These are phyloP conservation scores for Meteorus colon DNA, from an alignment of 2,888 invertebrate species.

Conservation along the genomic window DNA sequence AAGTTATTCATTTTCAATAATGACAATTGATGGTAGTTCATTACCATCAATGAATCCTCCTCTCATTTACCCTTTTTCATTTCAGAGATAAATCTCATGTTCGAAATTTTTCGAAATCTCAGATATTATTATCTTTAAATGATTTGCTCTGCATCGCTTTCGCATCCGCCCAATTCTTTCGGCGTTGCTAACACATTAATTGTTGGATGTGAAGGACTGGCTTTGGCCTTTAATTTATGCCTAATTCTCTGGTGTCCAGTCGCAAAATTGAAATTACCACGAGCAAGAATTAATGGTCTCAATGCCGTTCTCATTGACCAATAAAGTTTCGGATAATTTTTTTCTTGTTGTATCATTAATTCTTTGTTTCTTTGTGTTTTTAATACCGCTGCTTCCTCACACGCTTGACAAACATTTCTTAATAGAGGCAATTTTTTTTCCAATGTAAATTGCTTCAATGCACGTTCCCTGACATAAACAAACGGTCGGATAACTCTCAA, in stretches of 20 bases:
- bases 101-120: not conserved
- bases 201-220: slow-evolving; percentile 75
- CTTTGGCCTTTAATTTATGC: slow-evolving; percentile 71
- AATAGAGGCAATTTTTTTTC: slow-evolving; percentile 84
- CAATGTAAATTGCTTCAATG: slow-evolving; percentile 83
- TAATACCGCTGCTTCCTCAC: slow-evolving; percentile 74
- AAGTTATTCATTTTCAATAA: not conserved
- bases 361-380: slow-evolving; percentile 80
- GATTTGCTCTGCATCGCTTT: slow-evolving; percentile 79
- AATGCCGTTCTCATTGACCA: slow-evolving; percentile 84
- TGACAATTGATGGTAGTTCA: not conserved
- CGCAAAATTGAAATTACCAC: slow-evolving; percentile 52
- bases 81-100: not conserved
- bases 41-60: not conserved
- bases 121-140: slow-evolving; percentile 69
- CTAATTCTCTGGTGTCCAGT: slow-evolving; percentile 47
- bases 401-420: slow-evolving; percentile 73
- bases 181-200: slow-evolving; percentile 71
- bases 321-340: slow-evolving; percentile 84
- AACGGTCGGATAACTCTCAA: slow-evolving; percentile 90
- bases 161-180: slow-evolving; percentile 76
- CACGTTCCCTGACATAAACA: slow-evolving; percentile 87
- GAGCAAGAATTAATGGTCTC: slow-evolving; percentile 82
- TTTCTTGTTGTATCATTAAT: slow-evolving; percentile 84
- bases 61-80: not conserved